Evolutionary conservation across 2,113 vertebrate genomes (phyloP).

Genomic region (Leucopternis melanops): DNA sequence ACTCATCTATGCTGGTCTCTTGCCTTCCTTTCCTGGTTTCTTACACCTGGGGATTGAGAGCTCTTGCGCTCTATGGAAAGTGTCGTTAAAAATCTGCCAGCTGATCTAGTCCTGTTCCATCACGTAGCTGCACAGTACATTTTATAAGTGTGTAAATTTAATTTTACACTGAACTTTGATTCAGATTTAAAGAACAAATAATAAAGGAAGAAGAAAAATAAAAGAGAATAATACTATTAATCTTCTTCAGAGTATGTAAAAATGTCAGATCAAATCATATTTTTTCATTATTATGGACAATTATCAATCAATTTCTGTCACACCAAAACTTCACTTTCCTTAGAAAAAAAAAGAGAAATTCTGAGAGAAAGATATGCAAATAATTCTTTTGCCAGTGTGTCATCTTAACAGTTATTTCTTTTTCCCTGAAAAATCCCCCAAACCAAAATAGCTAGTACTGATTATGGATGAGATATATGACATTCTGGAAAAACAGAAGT

Average conservation of each 20-base stretch:
- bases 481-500: background rate
- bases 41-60: background rate
- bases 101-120: background rate
- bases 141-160: background rate
- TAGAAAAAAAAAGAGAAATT: background rate
- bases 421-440: background rate
- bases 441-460: background rate
- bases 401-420: background rate
- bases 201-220: background rate
- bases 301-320: background rate
- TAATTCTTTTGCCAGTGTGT: background rate
- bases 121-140: background rate
- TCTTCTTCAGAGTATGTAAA: background rate
- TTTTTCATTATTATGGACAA: background rate
- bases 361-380: background rate
- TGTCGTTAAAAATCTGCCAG: background rate
- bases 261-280: background rate
- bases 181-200: background rate
- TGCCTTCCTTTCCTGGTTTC: background rate
- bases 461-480: background rate
- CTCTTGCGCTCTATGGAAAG: background rate
- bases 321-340: background rate
- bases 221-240: background rate
- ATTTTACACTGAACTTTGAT: background rate
- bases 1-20: background rate